A percentile compares a stretch with the other conserved stretches of the same genome.
phyloP scores from a whole-genome alignment of 2,888 invertebrate species.

The Anthophora plumipes region DNA sequence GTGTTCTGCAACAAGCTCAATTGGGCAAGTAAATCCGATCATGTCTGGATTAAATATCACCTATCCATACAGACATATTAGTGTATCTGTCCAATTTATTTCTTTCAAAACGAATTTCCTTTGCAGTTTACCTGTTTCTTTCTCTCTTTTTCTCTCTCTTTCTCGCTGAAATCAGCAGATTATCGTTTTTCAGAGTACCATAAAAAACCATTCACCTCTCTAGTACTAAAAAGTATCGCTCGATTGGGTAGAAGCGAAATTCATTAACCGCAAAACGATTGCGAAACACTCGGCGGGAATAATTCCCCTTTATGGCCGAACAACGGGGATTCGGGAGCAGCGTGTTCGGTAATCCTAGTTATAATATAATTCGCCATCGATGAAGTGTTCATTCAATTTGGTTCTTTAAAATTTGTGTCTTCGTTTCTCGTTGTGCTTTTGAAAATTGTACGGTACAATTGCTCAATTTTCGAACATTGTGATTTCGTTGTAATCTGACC shows the following conservation, averaged over 20 bases:
- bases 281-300: neutral
- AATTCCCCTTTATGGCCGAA: neutral
- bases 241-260: neutral
- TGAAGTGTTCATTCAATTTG: neutral
- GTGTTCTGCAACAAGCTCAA: constrained; percentile 8
- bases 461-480: no score
- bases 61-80: neutral
- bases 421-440: no score
- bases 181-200: neutral
- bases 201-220: neutral
- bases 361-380: constrained; percentile 12
- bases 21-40: constrained; percentile 10
- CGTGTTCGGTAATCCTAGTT: neutral
- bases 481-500: no score
- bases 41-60: constrained; percentile 4
- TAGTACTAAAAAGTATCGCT: neutral
- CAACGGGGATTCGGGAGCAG: neutral
- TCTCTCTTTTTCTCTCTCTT: no score
- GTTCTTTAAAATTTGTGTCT: no score
- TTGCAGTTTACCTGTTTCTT: neutral
- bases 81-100: neutral
- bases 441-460: no score
- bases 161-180: neutral
- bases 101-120: constrained; percentile 9
- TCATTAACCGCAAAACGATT: neutral